Conservation (phyloP, 2,888 invertebrate genomes). For the Chloroclystis v-ata region DNA sequence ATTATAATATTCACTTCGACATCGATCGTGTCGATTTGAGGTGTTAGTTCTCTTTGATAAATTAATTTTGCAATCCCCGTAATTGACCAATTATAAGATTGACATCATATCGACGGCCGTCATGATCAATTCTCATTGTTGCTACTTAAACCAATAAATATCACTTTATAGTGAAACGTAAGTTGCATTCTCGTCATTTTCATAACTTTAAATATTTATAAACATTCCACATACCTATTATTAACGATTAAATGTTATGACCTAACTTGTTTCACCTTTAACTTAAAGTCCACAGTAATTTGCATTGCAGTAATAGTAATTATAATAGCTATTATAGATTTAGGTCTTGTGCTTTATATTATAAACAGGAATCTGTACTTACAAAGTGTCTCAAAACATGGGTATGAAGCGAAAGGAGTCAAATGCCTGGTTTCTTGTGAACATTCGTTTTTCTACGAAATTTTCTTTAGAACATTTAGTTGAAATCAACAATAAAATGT, state of each 20-base stretch:
- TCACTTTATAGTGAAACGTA: neutral
- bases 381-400: no score
- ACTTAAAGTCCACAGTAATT: constrained; percentile 2
- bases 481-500: no score
- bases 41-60: neutral
- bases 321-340: no score
- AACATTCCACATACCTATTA: neutral
- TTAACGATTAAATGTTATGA: neutral
- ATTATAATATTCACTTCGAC: no score
- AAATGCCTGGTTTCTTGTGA: no score
- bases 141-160: no score
- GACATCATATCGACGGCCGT: neutral
- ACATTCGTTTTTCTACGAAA: no score
- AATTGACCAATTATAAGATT: constrained; percentile 1
- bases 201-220: neutral
- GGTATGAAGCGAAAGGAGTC: no score
- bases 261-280: constrained; percentile 2
- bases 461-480: no score
- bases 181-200: neutral
- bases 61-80: neutral
- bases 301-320: neutral
- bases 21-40: neutral
- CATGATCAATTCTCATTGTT: neutral
- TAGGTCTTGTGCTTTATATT: no score
- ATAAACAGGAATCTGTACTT: no score